Base-by-base conservation (phyloP, 1,140 invertebrate genomes). In the Solenopsis invicta region DNA sequence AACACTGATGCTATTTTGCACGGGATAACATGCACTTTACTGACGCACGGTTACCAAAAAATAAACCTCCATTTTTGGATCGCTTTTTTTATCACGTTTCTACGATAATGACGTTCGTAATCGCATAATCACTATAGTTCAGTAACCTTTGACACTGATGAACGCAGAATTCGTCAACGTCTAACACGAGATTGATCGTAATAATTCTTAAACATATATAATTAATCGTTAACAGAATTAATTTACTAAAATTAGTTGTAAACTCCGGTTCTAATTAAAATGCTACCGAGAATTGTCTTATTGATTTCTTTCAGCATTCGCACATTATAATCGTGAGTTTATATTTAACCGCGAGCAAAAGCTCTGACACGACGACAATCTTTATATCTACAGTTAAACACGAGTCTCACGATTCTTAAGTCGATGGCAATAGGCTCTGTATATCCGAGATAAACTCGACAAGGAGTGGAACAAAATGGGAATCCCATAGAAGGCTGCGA, bases 401-500 rank as follows among this genome's bases (percentile, higher is more conserved):
- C 29, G 2, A 29, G 29, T 80, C 76, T 80, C 41, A 54, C 45
- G 34, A 8, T 48, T 67, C 48, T 80, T 66, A 37, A 80, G n/a
- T 34, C 62, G 48, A 80, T 67, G 24, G 62, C 48, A 45, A 54
- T 41, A 67, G 76, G 34, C 61, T 50, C 29, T 50, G n/a, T n/a
- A n/a, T n/a, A 29, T 41, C 29, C 59, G 45, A 64, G 77, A 80
- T 80, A 69, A 80, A 69, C 62, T 41, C 77, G 48, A 80, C 62
- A 66, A 80, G 77, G 48, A 66, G 50, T 48, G 24, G n/a, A 80
- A 67, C 72, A 64, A 85, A 85, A 76, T 61, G 66, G 71, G 16
- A 85, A 85, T 85, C 61, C n/a, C 48, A 37, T 80, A 80, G 34
- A 80, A 37, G 77, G n/a, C 29, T 75, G 48, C 69, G 81, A 64